Conservation (phyloP, 2,888 invertebrate species). For the Odontocolon sp. region DNA sequence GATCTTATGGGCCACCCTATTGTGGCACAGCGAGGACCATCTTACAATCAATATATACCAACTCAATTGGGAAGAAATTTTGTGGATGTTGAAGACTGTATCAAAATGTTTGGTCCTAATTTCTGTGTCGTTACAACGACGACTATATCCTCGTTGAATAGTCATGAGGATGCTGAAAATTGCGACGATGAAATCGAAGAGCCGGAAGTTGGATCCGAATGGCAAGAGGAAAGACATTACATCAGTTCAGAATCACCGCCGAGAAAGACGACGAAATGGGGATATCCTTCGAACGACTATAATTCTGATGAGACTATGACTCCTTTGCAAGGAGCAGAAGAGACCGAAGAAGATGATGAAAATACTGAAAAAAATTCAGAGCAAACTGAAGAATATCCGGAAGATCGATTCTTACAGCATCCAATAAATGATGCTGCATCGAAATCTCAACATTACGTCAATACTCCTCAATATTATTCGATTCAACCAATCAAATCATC, state of each 20-base stretch:
- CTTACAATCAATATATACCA: neutral
- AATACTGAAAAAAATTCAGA: neutral
- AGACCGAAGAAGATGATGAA: neutral
- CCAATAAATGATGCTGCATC: neutral
- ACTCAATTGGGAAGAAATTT: slow-evolving; percentile 23
- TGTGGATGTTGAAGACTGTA: slow-evolving; percentile 62
- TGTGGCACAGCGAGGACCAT: neutral
- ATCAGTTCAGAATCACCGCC: neutral
- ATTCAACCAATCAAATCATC: too few relatives aligned
- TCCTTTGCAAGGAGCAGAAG: neutral
- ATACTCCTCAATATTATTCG: neutral
- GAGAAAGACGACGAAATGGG: neutral
- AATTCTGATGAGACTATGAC: neutral
- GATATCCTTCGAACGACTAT: neutral
- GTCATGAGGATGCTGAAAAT: neutral
- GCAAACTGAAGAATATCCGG: neutral
- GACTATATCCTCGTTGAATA: neutral
- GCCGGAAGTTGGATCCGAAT: neutral
- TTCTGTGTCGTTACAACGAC: slow-evolving; percentile 49
- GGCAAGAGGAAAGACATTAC: neutral
- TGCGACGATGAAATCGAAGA: slow-evolving; percentile 6
- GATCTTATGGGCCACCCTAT: neutral
- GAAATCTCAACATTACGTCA: neutral
- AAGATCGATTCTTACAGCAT: neutral
- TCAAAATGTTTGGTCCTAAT: slow-evolving; percentile 58